A percentile compares a stretch with the other conserved stretches of the same genome.
These are phyloP conservation scores for Enhydra lutris DNA, from an alignment of 2,113 vertebrate genomes.

Conservation along the genomic window DNA sequence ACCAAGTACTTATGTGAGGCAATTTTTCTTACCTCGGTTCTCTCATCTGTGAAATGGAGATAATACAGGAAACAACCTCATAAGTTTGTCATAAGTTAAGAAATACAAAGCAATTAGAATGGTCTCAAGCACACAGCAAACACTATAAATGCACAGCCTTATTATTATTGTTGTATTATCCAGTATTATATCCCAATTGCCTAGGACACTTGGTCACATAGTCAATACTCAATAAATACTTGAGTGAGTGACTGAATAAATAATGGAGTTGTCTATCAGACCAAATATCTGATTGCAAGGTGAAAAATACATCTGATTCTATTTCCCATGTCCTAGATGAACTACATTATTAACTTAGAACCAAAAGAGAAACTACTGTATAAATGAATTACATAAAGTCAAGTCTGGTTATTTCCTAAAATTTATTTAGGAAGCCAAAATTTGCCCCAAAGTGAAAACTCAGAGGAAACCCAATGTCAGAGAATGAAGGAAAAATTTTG, in stretches of 20 bases:
- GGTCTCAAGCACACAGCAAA: neutral
- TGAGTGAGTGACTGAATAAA: neutral
- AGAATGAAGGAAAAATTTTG: neutral
- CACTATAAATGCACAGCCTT: neutral
- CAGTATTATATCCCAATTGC: neutral
- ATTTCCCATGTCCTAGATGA: neutral
- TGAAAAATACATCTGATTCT: slow-evolving; percentile 10
- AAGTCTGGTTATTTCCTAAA: neutral
- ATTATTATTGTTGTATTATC: neutral
- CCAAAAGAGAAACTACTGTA: neutral
- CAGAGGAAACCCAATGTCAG: neutral
- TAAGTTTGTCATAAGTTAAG: neutral
- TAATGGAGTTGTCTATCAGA: neutral
- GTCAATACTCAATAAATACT: neutral
- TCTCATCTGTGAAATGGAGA: neutral
- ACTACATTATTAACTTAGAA: slow-evolving; percentile 2
- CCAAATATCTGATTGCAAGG: neutral
- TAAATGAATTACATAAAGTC: neutral
- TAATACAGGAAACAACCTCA: neutral
- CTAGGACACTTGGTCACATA: neutral
- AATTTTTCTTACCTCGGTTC: neutral
- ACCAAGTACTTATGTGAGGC: neutral
- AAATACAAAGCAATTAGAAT: neutral
- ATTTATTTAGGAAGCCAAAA: slow-evolving; percentile 12
- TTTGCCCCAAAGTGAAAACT: neutral